These are phyloP conservation scores for Ammospiza caudacuta DNA, from an alignment of 2,113 vertebrate genomes.

Conservation along the genomic window DNA sequence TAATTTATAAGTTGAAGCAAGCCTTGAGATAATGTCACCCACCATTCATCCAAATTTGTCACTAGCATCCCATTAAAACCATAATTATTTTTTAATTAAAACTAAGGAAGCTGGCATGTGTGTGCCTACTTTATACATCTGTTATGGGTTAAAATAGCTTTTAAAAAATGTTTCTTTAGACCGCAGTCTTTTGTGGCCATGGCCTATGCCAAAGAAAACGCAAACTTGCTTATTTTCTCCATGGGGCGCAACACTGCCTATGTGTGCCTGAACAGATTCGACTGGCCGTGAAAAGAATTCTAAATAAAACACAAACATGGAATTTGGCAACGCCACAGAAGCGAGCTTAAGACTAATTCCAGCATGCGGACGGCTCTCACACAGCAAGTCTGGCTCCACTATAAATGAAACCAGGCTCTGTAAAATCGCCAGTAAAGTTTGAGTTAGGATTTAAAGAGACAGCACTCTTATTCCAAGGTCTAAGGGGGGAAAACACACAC, in stretches of 20 bases:
- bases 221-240: conserved; percentile 87
- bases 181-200: conserved; percentile 83
- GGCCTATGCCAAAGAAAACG: conserved; percentile 84
- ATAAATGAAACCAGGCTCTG: conserved; percentile 93
- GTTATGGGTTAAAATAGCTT: conserved; percentile 87
- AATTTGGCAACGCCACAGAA: conserved; percentile 87
- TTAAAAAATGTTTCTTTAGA: conserved; percentile 82
- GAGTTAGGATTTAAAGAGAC: conserved; percentile 85
- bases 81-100: conserved; percentile 90
- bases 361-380: conserved; percentile 86
- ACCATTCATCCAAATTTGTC: conserved; percentile 84
- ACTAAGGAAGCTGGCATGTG: conserved; percentile 83
- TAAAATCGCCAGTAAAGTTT: conserved; percentile 86
- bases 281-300: conserved; percentile 89
- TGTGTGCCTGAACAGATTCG: conserved; percentile 83
- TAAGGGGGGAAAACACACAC: neutral
- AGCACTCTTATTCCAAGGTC: conserved; percentile 66
- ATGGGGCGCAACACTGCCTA: conserved; percentile 81
- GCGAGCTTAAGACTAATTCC: conserved; percentile 87
- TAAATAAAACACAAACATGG: conserved; percentile 90
- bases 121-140: conserved; percentile 84
- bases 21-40: conserved; percentile 82
- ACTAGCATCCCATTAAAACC: conserved; percentile 83
- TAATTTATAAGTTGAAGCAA: conserved; percentile 77
- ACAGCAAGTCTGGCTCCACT: conserved; percentile 89